These are phyloP conservation scores for Puma concolor DNA, from an alignment of 2,113 vertebrate genomes.

Conservation along the genomic window DNA sequence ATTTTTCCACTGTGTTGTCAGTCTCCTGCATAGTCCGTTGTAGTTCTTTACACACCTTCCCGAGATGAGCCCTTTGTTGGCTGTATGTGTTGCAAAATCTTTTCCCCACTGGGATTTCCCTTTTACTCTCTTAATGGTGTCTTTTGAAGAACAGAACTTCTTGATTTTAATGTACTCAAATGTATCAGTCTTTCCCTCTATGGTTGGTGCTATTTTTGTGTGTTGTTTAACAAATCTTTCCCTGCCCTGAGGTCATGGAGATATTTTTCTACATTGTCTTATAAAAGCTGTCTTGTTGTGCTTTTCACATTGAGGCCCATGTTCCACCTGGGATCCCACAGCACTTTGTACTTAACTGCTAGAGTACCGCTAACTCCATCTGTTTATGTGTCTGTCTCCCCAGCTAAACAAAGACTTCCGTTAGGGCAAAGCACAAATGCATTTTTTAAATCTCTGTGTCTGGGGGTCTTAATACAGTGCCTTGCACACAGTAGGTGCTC, in stretches of 20 bases:
- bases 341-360: neutral
- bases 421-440: conserved; percentile 20
- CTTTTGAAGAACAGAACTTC: neutral
- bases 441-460: neutral
- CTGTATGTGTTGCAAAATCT: neutral
- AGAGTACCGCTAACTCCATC: neutral
- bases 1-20: neutral
- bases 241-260: conserved; percentile 5
- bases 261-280: conserved; percentile 21
- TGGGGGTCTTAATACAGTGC: neutral
- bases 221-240: conserved; percentile 58
- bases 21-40: neutral
- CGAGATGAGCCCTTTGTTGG: neutral
- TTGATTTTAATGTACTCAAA: neutral
- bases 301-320: neutral
- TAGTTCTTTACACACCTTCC: neutral
- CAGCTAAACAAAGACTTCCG: conserved; percentile 53
- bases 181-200: conserved; percentile 19
- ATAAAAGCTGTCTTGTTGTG: conserved; percentile 52
- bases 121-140: neutral
- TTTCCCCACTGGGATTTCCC: neutral
- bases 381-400: neutral
- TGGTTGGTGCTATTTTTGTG: neutral
- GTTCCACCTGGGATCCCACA: neutral
- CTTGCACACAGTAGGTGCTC: neutral